Conservation (phyloP, 2,113 vertebrate genomes). For the Chloropsis cyanopogon region DNA sequence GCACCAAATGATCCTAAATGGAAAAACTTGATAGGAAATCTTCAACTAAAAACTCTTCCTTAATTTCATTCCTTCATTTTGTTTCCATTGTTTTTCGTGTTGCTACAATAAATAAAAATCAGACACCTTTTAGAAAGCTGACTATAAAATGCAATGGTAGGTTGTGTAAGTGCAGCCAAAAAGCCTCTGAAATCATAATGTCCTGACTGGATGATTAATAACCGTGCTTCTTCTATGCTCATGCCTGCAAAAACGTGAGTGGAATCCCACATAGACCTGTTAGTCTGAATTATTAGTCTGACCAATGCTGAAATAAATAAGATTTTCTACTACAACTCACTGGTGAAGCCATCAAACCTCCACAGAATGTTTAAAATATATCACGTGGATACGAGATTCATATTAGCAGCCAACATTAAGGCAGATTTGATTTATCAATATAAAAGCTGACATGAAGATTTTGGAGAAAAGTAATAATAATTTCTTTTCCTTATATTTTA, state of each 20-base stretch:
- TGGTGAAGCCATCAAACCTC: neutral
- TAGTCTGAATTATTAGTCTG: neutral
- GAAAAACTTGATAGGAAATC: neutral
- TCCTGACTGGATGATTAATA: slow-evolving; percentile 1
- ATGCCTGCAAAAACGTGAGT: neutral
- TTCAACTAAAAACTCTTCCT: neutral
- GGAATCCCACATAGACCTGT: neutral
- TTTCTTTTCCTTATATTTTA: neutral
- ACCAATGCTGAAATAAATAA: slow-evolving; percentile 7
- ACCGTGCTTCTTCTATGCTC: neutral
- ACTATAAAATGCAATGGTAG: neutral
- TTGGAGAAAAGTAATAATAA: neutral
- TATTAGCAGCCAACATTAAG: neutral
- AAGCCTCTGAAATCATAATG: neutral
- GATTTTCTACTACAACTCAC: neutral
- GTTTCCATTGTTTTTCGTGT: neutral
- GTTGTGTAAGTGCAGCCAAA: neutral
- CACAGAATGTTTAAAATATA: neutral
- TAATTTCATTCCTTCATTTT: neutral
- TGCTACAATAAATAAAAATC: neutral
- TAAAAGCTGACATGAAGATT: neutral
- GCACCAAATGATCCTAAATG: neutral
- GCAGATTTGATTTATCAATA: neutral
- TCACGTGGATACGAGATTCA: neutral
- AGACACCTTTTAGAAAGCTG: neutral